These are phyloP conservation scores for Pherbina coryleti DNA, from an alignment of 2,888 invertebrate species.

Conservation along the genomic window DNA sequence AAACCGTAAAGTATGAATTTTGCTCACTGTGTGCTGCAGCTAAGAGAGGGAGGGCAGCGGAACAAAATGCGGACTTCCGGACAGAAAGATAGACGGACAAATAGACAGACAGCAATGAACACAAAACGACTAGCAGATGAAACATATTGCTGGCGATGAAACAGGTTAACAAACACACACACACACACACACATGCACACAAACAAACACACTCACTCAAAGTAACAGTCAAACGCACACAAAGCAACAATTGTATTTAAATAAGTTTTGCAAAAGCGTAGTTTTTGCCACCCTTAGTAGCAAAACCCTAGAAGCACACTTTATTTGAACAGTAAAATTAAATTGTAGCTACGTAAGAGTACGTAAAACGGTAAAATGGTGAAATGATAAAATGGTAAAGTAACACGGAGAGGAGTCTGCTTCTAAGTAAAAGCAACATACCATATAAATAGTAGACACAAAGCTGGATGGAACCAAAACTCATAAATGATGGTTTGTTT, in stretches of 20 bases:
- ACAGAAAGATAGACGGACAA: too few species aligned
- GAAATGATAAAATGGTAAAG: not conserved
- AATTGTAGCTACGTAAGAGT: slow-evolving; percentile 18
- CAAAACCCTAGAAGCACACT: not conserved
- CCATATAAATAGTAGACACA: not conserved
- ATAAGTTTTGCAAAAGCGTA: not conserved
- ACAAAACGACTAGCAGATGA: too few species aligned
- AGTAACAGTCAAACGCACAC: not conserved
- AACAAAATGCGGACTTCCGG: too few species aligned
- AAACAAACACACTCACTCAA: too few species aligned
- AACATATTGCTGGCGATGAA: too few species aligned
- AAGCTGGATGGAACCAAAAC: too few species aligned
- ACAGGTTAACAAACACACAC: too few species aligned
- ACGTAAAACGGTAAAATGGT: not conserved
- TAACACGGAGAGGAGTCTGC: not conserved
- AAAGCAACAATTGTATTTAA: slow-evolving; percentile 8
- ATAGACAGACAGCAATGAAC: too few species aligned
- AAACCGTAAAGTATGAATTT: too few species aligned
- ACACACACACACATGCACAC: too few species aligned
- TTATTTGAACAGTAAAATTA: slow-evolving; percentile 11
- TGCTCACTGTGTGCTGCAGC: too few species aligned
- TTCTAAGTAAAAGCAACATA: not conserved
- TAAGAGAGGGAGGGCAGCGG: too few species aligned
- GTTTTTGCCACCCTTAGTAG: not conserved
- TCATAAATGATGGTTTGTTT: not conserved